Evolutionary conservation across 2,888 invertebrate species (phyloP).

Genomic region (Pollenia labialis): DNA sequence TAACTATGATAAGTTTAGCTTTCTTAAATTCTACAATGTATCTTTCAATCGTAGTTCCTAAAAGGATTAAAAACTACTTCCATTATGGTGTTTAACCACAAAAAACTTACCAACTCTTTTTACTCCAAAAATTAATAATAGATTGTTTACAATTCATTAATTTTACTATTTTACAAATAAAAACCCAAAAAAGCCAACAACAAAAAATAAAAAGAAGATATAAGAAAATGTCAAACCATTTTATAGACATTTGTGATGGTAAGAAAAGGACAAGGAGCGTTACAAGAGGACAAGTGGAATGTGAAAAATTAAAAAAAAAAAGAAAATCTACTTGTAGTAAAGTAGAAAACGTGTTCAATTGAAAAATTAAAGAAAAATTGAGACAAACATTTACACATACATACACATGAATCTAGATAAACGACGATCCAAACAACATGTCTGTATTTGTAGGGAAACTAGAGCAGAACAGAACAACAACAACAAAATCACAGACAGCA

Average conservation of each 20-base stretch:
- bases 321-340: background rate
- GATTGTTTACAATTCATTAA: constrained; percentile 71
- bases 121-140: constrained; percentile 60
- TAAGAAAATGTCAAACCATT: constrained; percentile 25
- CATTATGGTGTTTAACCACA: background rate
- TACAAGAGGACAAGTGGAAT: background rate
- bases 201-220: constrained; percentile 4
- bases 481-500: constrained; percentile 1
- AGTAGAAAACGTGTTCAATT: constrained; percentile 62
- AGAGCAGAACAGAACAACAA: background rate
- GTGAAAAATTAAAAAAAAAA: background rate
- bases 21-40: no score
- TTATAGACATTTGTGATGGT: constrained; percentile 32
- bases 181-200: background rate
- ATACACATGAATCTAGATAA: background rate
- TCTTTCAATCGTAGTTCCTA: no score
- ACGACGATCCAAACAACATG: background rate
- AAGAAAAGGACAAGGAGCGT: background rate
- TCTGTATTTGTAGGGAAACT: constrained; percentile 15
- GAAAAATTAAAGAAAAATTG: constrained; percentile 55
- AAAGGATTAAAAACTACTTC: no score
- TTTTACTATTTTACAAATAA: constrained; percentile 65
- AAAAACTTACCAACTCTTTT: background rate
- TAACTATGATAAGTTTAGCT: no score
- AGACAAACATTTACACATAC: background rate